Percentiles rank a stretch among this genome's conserved stretches.
phyloP scores from a whole-genome alignment of 2,888 invertebrate genomes.

The Eristalis intricaria region DNA sequence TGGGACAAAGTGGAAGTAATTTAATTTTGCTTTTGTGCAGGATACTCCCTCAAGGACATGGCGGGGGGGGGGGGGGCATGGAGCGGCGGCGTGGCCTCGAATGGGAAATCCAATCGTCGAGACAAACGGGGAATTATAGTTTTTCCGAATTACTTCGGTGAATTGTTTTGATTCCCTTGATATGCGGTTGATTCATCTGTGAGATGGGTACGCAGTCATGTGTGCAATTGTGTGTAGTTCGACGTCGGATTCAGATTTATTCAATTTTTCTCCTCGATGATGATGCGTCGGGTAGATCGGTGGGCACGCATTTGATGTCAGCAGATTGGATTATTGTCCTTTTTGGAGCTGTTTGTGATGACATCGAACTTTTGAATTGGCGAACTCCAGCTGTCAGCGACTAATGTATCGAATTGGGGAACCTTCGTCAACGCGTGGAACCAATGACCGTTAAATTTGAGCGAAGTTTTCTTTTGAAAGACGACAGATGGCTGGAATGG shows the following conservation, averaged over 20 bases:
- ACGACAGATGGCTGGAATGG: not conserved
- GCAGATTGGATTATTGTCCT: not conserved
- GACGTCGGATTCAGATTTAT: not conserved
- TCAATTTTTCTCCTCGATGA: not conserved
- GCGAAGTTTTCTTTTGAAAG: not conserved
- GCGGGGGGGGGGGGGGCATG: not conserved
- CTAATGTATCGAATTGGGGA: too few species aligned
- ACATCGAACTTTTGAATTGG: not conserved
- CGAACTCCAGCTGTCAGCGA: not conserved
- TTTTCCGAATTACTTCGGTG: constrained; percentile 18
- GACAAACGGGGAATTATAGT: not conserved
- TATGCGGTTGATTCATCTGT: not conserved
- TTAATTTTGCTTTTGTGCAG: not conserved
- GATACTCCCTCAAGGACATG: not conserved
- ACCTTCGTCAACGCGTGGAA: not conserved
- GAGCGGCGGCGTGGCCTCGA: too few species aligned
- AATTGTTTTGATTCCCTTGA: constrained; percentile 9
- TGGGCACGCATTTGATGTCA: not conserved
- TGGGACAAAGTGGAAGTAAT: constrained; percentile 5
- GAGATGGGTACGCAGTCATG: not conserved
- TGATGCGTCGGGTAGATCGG: not conserved
- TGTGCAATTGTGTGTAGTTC: not conserved
- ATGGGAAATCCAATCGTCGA: not conserved
- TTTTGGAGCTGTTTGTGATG: not conserved
- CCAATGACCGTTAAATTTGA: not conserved